phyloP scores from a whole-genome alignment of 2,797 vertebrate species.

The Chiloscyllium punctatum region DNA sequence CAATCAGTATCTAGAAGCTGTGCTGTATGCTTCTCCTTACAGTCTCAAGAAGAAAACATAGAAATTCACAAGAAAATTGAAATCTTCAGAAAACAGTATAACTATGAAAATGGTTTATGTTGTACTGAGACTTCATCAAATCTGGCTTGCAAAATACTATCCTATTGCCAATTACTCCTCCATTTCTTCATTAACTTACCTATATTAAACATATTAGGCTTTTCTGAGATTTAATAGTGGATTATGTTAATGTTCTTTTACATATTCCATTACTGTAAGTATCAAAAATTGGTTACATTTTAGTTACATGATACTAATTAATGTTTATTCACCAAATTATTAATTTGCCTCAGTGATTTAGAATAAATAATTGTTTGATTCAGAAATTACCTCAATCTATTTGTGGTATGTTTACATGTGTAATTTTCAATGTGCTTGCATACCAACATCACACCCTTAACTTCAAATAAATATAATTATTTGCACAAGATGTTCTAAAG shows the following conservation, averaged over 20 bases:
- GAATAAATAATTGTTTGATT: neutral
- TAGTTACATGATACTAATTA: neutral
- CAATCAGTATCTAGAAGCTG: neutral
- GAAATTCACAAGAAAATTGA: neutral
- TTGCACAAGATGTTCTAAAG: neutral
- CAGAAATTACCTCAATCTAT: neutral
- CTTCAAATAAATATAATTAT: conserved; percentile 15
- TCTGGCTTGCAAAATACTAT: neutral
- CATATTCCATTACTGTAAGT: neutral
- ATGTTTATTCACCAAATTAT: neutral
- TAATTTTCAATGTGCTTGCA: neutral
- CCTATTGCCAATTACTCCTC: neutral
- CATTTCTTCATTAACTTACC: neutral
- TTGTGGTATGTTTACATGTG: neutral
- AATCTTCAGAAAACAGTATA: neutral
- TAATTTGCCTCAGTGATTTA: conserved; percentile 16
- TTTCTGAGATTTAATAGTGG: neutral
- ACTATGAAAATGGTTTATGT: neutral
- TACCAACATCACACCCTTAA: conserved; percentile 4
- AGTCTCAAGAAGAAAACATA: neutral
- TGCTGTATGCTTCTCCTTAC: neutral
- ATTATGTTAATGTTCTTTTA: neutral
- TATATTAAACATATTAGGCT: neutral
- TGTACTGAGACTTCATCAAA: neutral
- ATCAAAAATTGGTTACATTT: neutral